These are phyloP conservation scores for Gallinago solitaria DNA, from an alignment of 2,797 vertebrate genomes.

Conservation along the genomic window DNA sequence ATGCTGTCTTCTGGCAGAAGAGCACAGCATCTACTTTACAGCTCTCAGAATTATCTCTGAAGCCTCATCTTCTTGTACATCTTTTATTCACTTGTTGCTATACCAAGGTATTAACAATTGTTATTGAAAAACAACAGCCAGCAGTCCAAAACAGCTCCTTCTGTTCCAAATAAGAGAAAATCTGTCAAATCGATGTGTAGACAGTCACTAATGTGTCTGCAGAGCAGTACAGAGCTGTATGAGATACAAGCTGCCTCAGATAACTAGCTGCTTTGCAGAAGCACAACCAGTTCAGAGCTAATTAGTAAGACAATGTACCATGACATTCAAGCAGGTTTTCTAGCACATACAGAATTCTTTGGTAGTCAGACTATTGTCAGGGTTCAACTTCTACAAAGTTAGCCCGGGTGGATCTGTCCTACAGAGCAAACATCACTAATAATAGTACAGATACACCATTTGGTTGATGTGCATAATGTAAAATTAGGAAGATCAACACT, in stretches of 20 bases:
- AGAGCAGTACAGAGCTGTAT: neutral
- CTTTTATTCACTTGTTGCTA: neutral
- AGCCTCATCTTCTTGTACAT: neutral
- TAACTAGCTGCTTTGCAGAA: neutral
- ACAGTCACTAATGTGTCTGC: neutral
- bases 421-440: neutral
- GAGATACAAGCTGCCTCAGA: neutral
- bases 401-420: neutral
- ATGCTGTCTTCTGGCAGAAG: neutral
- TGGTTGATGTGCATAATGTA: neutral
- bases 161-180: neutral
- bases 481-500: neutral
- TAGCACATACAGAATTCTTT: neutral
- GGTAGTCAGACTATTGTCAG: neutral
- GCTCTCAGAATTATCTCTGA: neutral
- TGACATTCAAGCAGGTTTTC: neutral
- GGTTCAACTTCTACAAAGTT: neutral
- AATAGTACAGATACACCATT: neutral
- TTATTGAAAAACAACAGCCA: neutral
- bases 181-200: neutral
- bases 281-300: neutral
- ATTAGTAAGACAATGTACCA: rapidly evolving
- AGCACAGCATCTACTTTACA: neutral
- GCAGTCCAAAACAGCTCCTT: neutral
- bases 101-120: neutral